A percentile compares a stretch with the other conserved stretches of the same genome.
These are phyloP conservation scores for Sorex araneus DNA, from an alignment of 2,113 vertebrate species.

Conservation along the genomic window DNA sequence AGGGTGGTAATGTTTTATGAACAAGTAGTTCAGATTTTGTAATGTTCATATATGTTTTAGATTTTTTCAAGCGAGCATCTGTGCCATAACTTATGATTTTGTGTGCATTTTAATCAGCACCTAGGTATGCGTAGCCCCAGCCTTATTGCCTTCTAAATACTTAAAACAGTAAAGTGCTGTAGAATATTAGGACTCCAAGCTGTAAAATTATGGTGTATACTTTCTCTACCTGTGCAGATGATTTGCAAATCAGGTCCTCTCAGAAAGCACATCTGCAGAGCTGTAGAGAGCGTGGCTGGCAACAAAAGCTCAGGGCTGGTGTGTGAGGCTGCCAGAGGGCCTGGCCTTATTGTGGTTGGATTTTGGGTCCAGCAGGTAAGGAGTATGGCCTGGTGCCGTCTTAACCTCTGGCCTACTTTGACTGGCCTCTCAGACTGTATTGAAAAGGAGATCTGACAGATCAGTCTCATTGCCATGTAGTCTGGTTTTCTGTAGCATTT, in stretches of 20 bases:
- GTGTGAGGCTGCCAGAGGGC: not conserved
- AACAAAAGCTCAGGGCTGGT: not conserved
- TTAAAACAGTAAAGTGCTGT: conserved; percentile 40
- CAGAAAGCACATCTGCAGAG: not conserved
- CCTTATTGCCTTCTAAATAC: conserved; percentile 53
- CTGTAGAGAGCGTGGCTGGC: not conserved
- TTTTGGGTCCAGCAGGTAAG: not conserved
- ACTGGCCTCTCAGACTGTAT: not conserved
- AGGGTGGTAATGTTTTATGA: conserved; percentile 74
- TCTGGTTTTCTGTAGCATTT: conserved; percentile 58
- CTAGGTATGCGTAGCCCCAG: conserved; percentile 48
- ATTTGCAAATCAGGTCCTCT: conserved; percentile 42
- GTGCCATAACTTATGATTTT: conserved; percentile 72
- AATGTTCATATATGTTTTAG: conserved; percentile 63
- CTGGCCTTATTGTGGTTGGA: not conserved
- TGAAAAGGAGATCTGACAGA: not conserved
- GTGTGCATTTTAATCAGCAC: conserved; percentile 74
- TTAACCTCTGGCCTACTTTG: not conserved
- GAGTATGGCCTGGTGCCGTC: not conserved
- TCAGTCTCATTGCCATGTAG: not conserved
- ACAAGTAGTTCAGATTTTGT: conserved; percentile 67
- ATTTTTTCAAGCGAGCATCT: conserved; percentile 70
- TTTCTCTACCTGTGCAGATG: conserved; percentile 50
- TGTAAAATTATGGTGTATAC: not conserved
- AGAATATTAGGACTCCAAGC: conserved; percentile 13